phyloP scores from a whole-genome alignment of 2,888 invertebrate genomes.

The Hermaeophaga mercurialis region DNA sequence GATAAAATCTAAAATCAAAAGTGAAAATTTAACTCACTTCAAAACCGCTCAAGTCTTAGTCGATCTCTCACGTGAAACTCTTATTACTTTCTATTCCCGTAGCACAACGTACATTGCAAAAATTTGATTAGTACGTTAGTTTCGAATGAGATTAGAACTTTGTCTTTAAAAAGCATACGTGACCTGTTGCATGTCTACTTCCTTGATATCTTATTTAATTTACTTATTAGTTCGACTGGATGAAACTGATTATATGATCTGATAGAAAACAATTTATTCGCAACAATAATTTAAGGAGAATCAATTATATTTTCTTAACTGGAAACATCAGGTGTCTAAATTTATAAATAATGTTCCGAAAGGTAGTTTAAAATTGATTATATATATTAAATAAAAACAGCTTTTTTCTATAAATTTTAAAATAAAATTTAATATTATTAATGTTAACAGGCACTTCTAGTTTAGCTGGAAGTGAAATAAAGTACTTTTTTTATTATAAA shows the following conservation, averaged over 20 bases:
- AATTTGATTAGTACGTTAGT: constrained; percentile 37
- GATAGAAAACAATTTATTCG: too few species aligned
- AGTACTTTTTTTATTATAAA: too few species aligned
- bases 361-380: too few species aligned
- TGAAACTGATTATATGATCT: not conserved
- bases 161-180: constrained; percentile 43
- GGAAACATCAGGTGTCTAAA: too few species aligned
- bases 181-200: constrained; percentile 42
- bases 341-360: too few species aligned
- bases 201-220: not conserved
- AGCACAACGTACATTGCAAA: constrained; percentile 30
- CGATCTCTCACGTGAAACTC: not conserved
- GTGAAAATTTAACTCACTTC: constrained; percentile 6
- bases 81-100: not conserved
- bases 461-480: too few species aligned
- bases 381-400: too few species aligned
- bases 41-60: constrained; percentile 1
- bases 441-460: too few species aligned
- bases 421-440: too few species aligned
- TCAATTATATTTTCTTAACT: too few species aligned
- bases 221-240: not conserved
- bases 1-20: constrained; percentile 15
- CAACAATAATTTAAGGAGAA: too few species aligned
- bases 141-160: constrained; percentile 22
- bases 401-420: too few species aligned